These are phyloP conservation scores for Pempheris klunzingeri DNA, from an alignment of 2,797 vertebrate genomes.

Conservation along the genomic window DNA sequence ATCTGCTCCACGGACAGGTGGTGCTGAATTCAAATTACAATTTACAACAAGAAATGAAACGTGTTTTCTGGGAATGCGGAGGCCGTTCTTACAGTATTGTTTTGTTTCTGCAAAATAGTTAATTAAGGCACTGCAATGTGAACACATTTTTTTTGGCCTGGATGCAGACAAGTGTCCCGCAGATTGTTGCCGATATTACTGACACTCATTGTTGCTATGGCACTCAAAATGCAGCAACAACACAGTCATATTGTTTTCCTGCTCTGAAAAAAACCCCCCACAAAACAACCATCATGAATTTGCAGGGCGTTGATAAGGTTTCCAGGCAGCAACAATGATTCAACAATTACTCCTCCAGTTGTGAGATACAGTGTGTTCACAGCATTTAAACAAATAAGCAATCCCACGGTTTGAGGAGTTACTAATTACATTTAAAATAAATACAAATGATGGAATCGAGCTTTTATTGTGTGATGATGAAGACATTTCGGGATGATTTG, in stretches of 20 bases:
- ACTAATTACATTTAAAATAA: neutral
- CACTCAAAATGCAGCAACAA: neutral
- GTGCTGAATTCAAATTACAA: conserved; percentile 43
- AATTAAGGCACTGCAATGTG: conserved; percentile 1
- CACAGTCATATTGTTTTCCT: no score
- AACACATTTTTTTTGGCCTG: conserved; percentile 11
- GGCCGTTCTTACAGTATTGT: conserved; percentile 7
- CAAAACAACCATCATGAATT: conserved; percentile 4
- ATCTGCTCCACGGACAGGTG: conserved; percentile 11
- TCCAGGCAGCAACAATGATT: neutral
- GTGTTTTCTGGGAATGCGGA: conserved; percentile 22
- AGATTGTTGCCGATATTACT: conserved; percentile 12
- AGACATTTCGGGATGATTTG: neutral
- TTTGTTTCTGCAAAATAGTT: conserved; percentile 34
- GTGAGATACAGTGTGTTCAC: neutral
- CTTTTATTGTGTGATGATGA: neutral
- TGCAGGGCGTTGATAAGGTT: conserved; percentile 19
- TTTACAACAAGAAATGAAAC: conserved; percentile 37
- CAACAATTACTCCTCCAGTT: neutral
- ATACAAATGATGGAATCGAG: neutral
- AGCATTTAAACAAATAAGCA: neutral
- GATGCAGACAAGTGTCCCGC: conserved; percentile 11
- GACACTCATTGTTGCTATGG: conserved; percentile 2
- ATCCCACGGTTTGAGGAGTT: neutral
- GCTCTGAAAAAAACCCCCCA: no score